These are phyloP conservation scores for Gallirallus australis DNA, from an alignment of 2,797 vertebrate genomes.

Conservation along the genomic window DNA sequence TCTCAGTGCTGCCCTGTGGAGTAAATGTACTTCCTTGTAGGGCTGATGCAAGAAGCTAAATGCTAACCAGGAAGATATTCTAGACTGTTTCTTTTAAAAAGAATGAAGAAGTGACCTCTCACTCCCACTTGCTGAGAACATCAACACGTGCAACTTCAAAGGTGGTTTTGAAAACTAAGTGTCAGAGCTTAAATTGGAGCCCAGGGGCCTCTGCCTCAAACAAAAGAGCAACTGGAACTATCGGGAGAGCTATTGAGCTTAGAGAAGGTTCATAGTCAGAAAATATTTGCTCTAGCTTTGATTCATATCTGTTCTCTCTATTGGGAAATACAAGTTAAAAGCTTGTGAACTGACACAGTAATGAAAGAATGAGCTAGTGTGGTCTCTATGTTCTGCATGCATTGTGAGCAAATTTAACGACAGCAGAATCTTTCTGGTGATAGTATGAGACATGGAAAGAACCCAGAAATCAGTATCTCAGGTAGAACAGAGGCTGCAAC, in stretches of 20 bases:
- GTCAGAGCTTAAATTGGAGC: background rate
- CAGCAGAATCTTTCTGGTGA: background rate
- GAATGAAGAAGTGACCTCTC: constrained; percentile 22
- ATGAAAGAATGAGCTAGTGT: background rate
- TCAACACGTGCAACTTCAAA: constrained; percentile 20
- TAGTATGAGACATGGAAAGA: background rate
- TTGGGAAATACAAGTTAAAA: constrained; percentile 3
- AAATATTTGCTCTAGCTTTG: constrained; percentile 38
- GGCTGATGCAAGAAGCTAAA: background rate
- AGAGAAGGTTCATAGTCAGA: background rate
- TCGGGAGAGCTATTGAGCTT: background rate
- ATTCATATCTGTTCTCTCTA: background rate
- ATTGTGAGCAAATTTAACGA: background rate
- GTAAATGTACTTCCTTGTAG: background rate
- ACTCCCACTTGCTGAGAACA: constrained; percentile 10
- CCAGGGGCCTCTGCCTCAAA: constrained; percentile 28
- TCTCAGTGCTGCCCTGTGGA: background rate
- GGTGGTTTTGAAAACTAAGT: background rate
- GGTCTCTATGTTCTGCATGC: background rate
- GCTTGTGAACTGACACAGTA: background rate
- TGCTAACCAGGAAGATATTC: background rate
- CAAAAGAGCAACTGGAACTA: constrained; percentile 7
- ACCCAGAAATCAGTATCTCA: background rate
- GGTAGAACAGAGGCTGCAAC: background rate
- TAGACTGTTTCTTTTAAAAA: background rate